A percentile compares a stretch with the other conserved stretches of the same genome.
Evolutionary conservation across 2,113 vertebrate genomes (phyloP).

Genomic region (Petrocephalus microphthalmus): DNA sequence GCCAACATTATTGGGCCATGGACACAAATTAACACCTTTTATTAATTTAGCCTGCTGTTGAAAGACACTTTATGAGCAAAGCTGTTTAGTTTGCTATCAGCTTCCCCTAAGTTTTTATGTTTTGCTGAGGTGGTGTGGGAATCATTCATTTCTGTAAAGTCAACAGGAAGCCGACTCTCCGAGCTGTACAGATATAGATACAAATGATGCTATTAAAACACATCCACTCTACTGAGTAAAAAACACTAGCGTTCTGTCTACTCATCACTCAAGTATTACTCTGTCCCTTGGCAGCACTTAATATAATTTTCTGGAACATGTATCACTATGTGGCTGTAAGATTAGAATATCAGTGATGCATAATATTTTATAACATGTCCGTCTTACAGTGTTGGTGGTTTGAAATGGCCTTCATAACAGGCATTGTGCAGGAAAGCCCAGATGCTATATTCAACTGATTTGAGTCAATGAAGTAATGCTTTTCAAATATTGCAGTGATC

Average conservation of each 20-base stretch:
- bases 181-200: neutral
- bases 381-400: neutral
- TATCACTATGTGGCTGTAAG: neutral
- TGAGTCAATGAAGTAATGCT: neutral
- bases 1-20: neutral
- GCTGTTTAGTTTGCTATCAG: neutral
- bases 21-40: neutral
- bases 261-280: neutral
- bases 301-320: neutral
- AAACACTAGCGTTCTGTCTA: neutral
- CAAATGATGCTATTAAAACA: neutral
- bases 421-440: neutral
- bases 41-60: neutral
- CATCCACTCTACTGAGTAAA: neutral
- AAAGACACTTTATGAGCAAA: neutral
- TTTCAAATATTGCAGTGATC: neutral
- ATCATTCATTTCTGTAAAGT: neutral
- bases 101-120: neutral
- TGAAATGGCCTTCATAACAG: neutral
- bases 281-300: neutral
- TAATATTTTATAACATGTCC: neutral
- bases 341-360: neutral
- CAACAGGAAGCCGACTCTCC: neutral
- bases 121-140: neutral
- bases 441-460: neutral